These are phyloP conservation scores for Octodon degus DNA, from an alignment of 2,113 vertebrate species.

Conservation along the genomic window DNA sequence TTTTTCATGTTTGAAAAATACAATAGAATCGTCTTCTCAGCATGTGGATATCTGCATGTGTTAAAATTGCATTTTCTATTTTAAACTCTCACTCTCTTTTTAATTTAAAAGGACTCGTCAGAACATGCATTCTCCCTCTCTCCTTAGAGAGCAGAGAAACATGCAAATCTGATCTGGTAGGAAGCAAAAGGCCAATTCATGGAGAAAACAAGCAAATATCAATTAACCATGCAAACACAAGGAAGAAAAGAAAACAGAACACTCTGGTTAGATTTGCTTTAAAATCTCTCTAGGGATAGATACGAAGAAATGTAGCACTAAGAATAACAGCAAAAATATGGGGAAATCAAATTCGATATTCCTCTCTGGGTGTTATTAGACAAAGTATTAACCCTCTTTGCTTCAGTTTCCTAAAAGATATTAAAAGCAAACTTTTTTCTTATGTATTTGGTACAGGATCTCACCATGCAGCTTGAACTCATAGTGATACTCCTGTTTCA, in stretches of 20 bases:
- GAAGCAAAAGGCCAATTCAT: not conserved
- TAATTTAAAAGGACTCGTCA: constrained; percentile 71
- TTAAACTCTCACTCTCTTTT: constrained; percentile 69
- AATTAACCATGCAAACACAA: constrained; percentile 2
- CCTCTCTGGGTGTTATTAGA: not conserved
- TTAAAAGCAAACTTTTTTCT: not conserved
- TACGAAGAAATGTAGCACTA: not conserved
- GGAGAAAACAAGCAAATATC: constrained; percentile 16
- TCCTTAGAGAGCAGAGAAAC: not conserved
- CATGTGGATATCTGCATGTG: constrained; percentile 75
- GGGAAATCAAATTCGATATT: not conserved
- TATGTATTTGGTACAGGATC: no score
- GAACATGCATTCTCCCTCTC: constrained; percentile 5
- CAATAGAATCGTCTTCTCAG: constrained; percentile 73
- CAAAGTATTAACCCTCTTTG: not conserved
- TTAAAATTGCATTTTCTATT: constrained; percentile 80
- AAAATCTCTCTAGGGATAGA: not conserved
- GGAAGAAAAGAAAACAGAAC: not conserved
- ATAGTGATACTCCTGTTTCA: no score
- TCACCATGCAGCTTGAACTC: no score
- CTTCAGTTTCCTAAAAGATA: not conserved
- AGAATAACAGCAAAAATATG: not conserved
- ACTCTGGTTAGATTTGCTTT: not conserved
- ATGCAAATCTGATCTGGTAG: constrained; percentile 12
- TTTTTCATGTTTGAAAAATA: constrained; percentile 63